Base-by-base conservation (phyloP, 2,888 invertebrate genomes). In the Amphipyra berbera region DNA sequence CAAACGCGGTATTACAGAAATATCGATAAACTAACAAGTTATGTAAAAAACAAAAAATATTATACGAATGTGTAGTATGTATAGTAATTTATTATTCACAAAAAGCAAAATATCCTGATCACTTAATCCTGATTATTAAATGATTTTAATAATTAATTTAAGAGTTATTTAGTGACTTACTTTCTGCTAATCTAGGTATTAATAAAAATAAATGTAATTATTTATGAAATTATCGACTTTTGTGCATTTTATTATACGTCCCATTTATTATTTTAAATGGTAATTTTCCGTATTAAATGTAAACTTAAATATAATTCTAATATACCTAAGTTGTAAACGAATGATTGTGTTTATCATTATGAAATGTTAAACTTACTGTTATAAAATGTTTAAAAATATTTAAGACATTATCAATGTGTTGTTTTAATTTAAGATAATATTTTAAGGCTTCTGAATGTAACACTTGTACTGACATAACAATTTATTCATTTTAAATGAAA, bases 331-430 rank as follows among this genome's bases (percentile, higher is more conserved):
- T 67, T 73, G 13, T 66, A 67, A 65, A 57, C 21, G n/a, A 64
- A 70, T 55, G 47, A 73, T 64, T 73, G 58, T 61, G 67, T 75
- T 76, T 77, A 57, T 67, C 48, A 65, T 46, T 59, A 64, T 56
- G 41, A 68, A 66, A 67, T 67, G 47, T 78, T 74, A 68, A 60
- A 62, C n/a, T 64, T 58, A 63, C 65, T 78, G 67, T 74, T 76
- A 72, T 56, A 52, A 74, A 68, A 69, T 63, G 60, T 68, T 74
- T 53, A 74, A 59, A 70, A 64, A 55, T 74, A 79, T 76, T 69
- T 72, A 78, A 79, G 79, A 77, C 79, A 77, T 78, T 77, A 73
- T 73, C 63, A 71, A 73, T 78, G 76, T 67, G 73, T 78, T 78
- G 78, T 78, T 65, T 73, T 78, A 68, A 59, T 73, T 78, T 57